Evolutionary conservation across 2,888 invertebrate species (phyloP).

Genomic region (Tryphoninae sp.): DNA sequence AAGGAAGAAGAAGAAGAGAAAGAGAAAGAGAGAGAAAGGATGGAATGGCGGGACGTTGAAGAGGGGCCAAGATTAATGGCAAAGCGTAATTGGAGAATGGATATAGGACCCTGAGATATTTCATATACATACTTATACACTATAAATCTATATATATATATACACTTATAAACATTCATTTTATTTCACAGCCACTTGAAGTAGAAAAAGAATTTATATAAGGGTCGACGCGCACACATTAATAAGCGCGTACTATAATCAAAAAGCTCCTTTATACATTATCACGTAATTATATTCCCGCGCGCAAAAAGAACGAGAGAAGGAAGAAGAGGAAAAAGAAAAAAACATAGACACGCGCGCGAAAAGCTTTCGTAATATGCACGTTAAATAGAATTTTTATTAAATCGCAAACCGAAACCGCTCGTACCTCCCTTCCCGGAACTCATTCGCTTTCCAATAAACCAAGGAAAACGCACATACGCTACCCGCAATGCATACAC

Average conservation of each 20-base stretch:
- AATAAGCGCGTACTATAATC: not conserved
- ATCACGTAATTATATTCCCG: conserved; percentile 25
- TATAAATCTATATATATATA: conserved; percentile 12
- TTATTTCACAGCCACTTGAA: conserved; percentile 11
- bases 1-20: conserved; percentile 33
- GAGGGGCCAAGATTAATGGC: conserved; percentile 66
- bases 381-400: conserved; percentile 63
- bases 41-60: conserved; percentile 44
- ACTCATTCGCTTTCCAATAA: conserved; percentile 60
- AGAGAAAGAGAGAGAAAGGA: conserved; percentile 30
- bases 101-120: conserved; percentile 45
- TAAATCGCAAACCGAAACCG: conserved; percentile 43
- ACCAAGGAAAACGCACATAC: conserved; percentile 49
- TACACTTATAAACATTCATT: conserved; percentile 1
- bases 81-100: conserved; percentile 63
- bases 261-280: conserved; percentile 11
- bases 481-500: conserved; percentile 24
- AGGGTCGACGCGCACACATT: not conserved
- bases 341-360: not conserved
- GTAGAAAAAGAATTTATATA: conserved; percentile 31
- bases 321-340: not conserved
- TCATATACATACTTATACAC: conserved; percentile 19
- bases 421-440: conserved; percentile 21
- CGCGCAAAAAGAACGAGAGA: not conserved
- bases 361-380: conserved; percentile 49